Conservation (phyloP, 23 tunicate species). For the Oikopleura vanhoeffeni region DNA sequence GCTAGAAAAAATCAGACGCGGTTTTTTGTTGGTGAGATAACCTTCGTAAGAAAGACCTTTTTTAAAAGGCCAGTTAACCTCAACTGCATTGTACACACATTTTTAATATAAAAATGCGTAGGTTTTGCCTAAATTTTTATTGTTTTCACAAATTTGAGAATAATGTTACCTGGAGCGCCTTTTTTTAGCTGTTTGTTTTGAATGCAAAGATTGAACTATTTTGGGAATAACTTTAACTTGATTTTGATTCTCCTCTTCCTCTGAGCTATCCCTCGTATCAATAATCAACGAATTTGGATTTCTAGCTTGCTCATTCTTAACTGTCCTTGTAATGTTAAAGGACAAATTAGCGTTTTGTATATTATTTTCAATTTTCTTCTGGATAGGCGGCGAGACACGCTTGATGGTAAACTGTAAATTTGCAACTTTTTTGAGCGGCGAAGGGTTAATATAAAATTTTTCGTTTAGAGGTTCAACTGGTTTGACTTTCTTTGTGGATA, state of each 20-base stretch:
- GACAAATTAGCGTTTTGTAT: neutral
- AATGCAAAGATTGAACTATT: neutral
- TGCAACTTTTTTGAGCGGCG: neutral
- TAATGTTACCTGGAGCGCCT: neutral
- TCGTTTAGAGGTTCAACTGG: neutral
- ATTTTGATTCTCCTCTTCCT: neutral
- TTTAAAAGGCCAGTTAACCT: too few relatives aligned
- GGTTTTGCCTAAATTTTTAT: too few relatives aligned
- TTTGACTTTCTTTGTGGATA: neutral
- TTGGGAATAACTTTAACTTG: too few relatives aligned
- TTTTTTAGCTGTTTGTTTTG: neutral
- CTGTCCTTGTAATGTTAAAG: neutral
- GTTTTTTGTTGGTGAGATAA: too few relatives aligned
- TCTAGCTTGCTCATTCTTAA: neutral
- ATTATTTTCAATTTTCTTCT: neutral
- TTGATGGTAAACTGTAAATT: neutral
- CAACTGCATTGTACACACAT: too few relatives aligned
- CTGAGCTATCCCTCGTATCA: neutral
- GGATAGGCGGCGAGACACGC: neutral
- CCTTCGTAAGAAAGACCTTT: too few relatives aligned
- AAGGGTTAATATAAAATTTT: neutral
- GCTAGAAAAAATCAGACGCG: too few relatives aligned
- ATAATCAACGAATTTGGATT: conserved; percentile 4
- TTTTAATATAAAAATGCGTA: too few relatives aligned
- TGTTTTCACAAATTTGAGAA: too few relatives aligned